A percentile compares a stretch with the other conserved stretches of the same genome.
These are phyloP conservation scores for Cylas formicarius DNA, from an alignment of 1,140 invertebrate species.

Conservation along the genomic window DNA sequence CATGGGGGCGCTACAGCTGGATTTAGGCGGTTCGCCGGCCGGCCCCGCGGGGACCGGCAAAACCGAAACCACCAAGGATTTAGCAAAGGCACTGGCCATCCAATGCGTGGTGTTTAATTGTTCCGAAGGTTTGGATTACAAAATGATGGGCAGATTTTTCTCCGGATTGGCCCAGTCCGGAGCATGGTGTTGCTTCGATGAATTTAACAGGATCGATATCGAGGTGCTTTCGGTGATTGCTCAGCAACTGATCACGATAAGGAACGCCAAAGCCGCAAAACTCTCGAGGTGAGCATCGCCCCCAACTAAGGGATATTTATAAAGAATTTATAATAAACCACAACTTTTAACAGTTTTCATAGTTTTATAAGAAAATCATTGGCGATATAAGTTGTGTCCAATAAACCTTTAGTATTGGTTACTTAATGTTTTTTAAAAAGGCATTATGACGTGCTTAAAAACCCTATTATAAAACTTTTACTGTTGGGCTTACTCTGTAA, in stretches of 20 bases:
- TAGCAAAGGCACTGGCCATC: constrained; percentile 78
- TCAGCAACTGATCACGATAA: constrained; percentile 71
- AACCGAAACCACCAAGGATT: constrained; percentile 90
- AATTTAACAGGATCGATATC: constrained; percentile 87
- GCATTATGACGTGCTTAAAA: too few species aligned
- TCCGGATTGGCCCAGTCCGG: constrained; percentile 79
- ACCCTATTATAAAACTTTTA: too few species aligned
- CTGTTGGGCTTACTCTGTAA: too few species aligned
- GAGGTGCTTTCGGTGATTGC: constrained; percentile 86
- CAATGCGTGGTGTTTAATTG: constrained; percentile 90
- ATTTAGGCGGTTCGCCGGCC: constrained; percentile 77
- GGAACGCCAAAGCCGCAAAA: constrained; percentile 65
- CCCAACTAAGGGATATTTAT: too few species aligned
- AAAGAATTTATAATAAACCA: too few species aligned
- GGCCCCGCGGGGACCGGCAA: constrained; percentile 91
- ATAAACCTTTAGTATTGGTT: too few species aligned
- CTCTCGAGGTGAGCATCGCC: constrained; percentile 47
- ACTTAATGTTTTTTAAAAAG: too few species aligned
- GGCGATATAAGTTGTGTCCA: too few species aligned
- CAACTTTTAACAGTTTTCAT: too few species aligned
- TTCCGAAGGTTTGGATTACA: constrained; percentile 75
- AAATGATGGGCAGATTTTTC: constrained; percentile 86
- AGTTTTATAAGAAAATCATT: too few species aligned
- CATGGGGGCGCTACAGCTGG: constrained; percentile 79
- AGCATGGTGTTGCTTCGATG: constrained; percentile 88